Evolutionary conservation across 2,113 vertebrate species (phyloP).

Genomic region (Ceyx melanurus): DNA sequence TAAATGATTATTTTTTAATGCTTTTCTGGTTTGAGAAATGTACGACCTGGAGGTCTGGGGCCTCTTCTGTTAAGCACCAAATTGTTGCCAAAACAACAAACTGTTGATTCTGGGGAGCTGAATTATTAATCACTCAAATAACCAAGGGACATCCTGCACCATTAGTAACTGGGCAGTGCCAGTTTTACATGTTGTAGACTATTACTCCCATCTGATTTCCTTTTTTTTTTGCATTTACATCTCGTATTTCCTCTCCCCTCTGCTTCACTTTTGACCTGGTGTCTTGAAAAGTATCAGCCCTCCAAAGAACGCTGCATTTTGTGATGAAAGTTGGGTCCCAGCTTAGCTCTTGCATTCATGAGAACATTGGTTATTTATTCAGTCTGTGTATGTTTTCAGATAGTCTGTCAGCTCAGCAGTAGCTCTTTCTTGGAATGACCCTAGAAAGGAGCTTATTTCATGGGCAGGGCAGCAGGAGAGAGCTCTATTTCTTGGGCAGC

Average conservation of each 20-base stretch:
- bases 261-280: neutral
- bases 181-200: neutral
- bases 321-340: neutral
- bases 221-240: neutral
- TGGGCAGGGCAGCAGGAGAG: neutral
- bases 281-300: neutral
- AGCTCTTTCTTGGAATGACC: neutral
- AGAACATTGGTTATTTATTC: neutral
- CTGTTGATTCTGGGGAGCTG: neutral
- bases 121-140: neutral
- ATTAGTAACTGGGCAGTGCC: neutral
- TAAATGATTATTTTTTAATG: neutral
- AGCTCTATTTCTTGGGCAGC: neutral
- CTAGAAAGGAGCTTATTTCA: neutral
- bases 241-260: neutral
- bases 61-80: neutral
- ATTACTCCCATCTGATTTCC: neutral
- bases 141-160: neutral
- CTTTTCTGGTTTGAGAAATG: conserved; percentile 11
- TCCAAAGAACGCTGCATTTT: neutral
- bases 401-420: neutral
- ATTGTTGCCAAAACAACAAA: neutral
- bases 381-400: neutral
- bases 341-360: neutral
- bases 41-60: neutral